These are phyloP conservation scores for Elephantulus edwardii DNA, from an alignment of 2,113 vertebrate genomes.

Conservation along the genomic window DNA sequence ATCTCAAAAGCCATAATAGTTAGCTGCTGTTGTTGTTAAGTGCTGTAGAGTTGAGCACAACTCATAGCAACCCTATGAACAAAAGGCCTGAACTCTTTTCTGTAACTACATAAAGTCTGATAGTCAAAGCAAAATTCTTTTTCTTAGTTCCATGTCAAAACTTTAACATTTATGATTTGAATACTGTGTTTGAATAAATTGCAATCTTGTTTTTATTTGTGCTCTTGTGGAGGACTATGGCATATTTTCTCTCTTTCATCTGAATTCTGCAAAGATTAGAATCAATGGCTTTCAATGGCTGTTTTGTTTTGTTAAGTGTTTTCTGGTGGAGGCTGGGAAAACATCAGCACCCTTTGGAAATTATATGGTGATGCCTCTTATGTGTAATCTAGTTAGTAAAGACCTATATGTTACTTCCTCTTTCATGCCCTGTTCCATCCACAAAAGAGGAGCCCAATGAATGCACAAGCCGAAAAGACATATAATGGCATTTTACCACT, in stretches of 20 bases:
- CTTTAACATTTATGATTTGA: not conserved
- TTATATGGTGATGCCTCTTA: not conserved
- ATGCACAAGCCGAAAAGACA: not conserved
- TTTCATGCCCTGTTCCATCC: not conserved
- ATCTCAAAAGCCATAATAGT: no score
- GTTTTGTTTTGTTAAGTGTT: slow-evolving; percentile 10
- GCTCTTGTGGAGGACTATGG: not conserved
- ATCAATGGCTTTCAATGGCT: not conserved
- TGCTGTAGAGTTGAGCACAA: no score
- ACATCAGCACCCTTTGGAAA: not conserved
- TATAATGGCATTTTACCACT: not conserved
- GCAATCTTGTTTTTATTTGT: not conserved
- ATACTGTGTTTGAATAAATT: not conserved
- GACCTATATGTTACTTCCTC: not conserved
- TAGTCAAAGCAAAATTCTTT: not conserved
- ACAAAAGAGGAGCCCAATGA: not conserved
- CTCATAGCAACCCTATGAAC: no score
- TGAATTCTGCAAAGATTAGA: slow-evolving; percentile 15
- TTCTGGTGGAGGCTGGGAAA: slow-evolving; percentile 24
- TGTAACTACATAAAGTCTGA: no score
- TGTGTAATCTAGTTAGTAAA: not conserved
- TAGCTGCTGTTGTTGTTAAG: no score
- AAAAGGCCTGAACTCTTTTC: no score
- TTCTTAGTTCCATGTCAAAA: not conserved
- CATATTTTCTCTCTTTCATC: not conserved